Percentiles rank a stretch among this genome's conserved stretches.
Conservation (phyloP, 2,113 vertebrate genomes). For the Spheniscus mendiculus region DNA sequence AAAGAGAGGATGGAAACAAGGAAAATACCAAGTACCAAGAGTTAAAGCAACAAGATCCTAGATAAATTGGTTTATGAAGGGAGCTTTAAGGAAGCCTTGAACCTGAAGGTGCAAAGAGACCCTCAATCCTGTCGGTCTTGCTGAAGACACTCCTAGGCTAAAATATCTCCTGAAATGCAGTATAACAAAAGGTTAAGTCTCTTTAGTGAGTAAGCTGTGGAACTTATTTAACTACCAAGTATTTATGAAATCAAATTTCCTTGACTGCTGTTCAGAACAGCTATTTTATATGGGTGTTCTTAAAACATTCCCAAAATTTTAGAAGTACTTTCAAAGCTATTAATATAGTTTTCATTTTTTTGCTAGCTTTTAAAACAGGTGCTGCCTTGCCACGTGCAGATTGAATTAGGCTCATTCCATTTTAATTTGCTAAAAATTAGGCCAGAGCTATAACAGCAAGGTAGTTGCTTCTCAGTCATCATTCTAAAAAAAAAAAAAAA, state of each 20-base stretch:
- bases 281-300: background rate
- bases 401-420: background rate
- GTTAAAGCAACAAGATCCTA: background rate
- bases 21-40: background rate
- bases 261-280: fast-evolving
- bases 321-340: background rate
- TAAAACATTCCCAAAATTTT: background rate
- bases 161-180: background rate
- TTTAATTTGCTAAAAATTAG: background rate
- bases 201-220: background rate
- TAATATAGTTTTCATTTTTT: background rate
- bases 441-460: background rate
- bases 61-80: background rate
- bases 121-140: background rate
- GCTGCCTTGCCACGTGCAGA: background rate
- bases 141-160: background rate
- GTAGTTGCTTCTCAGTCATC: background rate
- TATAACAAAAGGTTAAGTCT: background rate
- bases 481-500: background rate
- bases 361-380: background rate
- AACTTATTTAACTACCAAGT: background rate
- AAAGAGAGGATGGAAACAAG: background rate
- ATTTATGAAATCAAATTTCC: background rate
- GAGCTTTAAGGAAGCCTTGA: background rate
- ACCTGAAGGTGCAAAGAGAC: background rate